Conservation (phyloP, 2,888 invertebrate genomes). For the Tetragonula carbonaria region DNA sequence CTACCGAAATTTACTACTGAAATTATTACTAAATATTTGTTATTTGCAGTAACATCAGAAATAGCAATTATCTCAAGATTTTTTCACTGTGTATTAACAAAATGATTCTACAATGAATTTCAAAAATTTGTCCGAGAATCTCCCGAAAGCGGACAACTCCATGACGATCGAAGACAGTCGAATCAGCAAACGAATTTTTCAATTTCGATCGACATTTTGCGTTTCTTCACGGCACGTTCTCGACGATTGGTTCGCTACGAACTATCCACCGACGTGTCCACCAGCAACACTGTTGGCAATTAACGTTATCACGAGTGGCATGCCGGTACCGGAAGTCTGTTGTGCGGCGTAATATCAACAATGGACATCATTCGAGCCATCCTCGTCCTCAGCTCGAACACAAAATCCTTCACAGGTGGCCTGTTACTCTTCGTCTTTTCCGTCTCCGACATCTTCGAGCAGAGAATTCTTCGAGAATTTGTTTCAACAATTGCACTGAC, state of each 20-base stretch:
- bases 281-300: conserved; percentile 9
- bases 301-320: conserved; percentile 18
- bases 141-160: no score
- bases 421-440: conserved; percentile 7
- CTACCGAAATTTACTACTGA: no score
- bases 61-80: no score
- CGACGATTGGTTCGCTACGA: neutral
- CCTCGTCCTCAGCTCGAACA: conserved; percentile 78
- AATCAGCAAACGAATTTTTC: no score
- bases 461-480: neutral
- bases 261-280: conserved; percentile 2
- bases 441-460: conserved; percentile 1
- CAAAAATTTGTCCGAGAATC: no score
- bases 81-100: no score
- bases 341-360: conserved; percentile 79
- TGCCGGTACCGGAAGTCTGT: conserved; percentile 73
- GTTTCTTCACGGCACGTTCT: no score
- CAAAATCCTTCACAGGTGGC: conserved; percentile 76
- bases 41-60: no score
- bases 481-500: neutral
- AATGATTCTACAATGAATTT: no score
- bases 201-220: no score
- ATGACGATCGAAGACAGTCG: no score
- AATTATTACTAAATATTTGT: no score
- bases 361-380: conserved; percentile 81